These are phyloP conservation scores for Lagorchestes hirsutus DNA, from an alignment of 2,797 vertebrate species.

Conservation along the genomic window DNA sequence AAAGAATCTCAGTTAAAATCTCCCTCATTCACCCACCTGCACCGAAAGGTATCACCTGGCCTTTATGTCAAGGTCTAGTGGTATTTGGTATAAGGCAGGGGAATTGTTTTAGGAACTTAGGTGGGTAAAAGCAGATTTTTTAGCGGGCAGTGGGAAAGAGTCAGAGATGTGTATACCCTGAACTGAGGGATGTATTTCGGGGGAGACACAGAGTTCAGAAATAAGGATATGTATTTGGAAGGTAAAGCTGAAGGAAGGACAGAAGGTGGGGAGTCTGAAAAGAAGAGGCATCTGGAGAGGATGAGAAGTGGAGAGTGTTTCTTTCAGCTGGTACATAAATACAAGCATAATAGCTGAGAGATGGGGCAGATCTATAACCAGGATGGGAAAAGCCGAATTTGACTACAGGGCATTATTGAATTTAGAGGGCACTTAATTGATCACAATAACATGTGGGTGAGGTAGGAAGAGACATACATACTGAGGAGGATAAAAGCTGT, in stretches of 20 bases:
- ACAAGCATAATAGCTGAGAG: background rate
- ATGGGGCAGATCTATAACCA: background rate
- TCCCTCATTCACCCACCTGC: background rate
- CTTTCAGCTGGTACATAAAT: background rate
- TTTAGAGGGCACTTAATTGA: background rate
- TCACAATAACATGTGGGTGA: background rate
- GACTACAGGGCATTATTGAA: background rate
- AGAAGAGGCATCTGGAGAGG: background rate
- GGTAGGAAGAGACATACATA: background rate
- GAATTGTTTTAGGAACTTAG: background rate
- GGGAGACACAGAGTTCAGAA: background rate
- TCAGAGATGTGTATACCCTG: background rate
- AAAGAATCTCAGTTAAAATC: background rate
- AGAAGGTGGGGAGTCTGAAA: background rate
- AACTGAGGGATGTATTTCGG: background rate
- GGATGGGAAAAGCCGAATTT: background rate
- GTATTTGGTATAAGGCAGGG: background rate
- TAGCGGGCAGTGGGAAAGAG: background rate
- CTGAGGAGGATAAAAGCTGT: background rate
- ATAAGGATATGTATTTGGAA: background rate
- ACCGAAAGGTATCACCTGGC: background rate
- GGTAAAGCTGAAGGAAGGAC: background rate
- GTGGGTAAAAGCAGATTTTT: background rate
- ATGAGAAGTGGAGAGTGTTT: background rate
- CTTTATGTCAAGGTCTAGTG: background rate